Base-by-base conservation (phyloP, 2,888 invertebrate genomes). In the Alitta virens region DNA sequence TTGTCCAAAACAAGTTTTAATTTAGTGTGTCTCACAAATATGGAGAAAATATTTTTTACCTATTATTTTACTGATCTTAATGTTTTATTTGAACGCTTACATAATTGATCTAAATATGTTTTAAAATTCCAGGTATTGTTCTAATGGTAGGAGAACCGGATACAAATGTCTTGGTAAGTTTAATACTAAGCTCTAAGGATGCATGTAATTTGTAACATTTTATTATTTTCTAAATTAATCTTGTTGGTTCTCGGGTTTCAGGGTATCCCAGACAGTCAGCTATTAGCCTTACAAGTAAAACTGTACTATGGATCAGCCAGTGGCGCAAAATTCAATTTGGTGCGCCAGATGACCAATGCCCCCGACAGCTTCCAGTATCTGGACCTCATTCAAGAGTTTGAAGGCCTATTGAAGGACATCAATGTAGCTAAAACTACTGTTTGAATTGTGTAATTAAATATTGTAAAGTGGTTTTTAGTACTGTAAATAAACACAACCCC, bases 141-240 rank as follows among this genome's bases (percentile, higher is more conserved):
- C 62, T 80, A 53, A 79, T 80, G 79, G 71, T 70, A 46, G 78
- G 78, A 1, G 72, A 77, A 43, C 77, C 75, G 69, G 78, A 80
- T 65, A 64, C 70, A 46, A 75, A 75, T 55, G 64, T 76, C 21
- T 66, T 80, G 69, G 79, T 79, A 68, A 77, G 78, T 33, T 54
- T 21, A 18, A 49, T 49, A n/a, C 16, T 40, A 9, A 40, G 40
- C 40, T 40, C 9, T 40, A 12, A 40, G 16, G 40, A 40, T 40
- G 40, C 40, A 9, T 40, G 16, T 40, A n/a, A n/a, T n/a, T n/a
- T n/a, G n/a, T n/a, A n/a, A n/a, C n/a, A n/a, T n/a, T n/a, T n/a
- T n/a, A n/a, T n/a, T n/a, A n/a, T n/a, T n/a, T n/a, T n/a, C n/a
- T n/a, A n/a, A n/a, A n/a, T n/a, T n/a, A n/a, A n/a, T n/a, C n/a